Evolutionary conservation across 1,140 invertebrate species (phyloP).

Genomic region (Chironomus striatipennis): DNA sequence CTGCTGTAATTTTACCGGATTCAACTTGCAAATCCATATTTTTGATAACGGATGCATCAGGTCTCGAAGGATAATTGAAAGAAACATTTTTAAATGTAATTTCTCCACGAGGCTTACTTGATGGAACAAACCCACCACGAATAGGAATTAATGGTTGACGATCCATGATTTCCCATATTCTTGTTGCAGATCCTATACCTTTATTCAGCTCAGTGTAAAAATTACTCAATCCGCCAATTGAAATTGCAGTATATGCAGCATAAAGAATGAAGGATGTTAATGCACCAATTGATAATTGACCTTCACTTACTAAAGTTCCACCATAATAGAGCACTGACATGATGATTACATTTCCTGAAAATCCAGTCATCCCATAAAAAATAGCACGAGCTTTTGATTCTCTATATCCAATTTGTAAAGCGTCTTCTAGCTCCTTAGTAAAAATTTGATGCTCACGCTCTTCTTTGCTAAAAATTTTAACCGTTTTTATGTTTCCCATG

Average conservation of each 20-base stretch:
- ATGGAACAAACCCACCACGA: slow-evolving; percentile 44
- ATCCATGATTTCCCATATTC: slow-evolving; percentile 86
- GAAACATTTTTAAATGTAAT: slow-evolving; percentile 63
- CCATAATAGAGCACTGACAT: slow-evolving; percentile 91
- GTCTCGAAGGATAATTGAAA: slow-evolving; percentile 67
- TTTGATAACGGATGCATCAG: slow-evolving; percentile 52
- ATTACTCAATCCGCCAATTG: slow-evolving; percentile 73
- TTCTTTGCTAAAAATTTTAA: slow-evolving; percentile 87
- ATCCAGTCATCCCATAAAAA: slow-evolving; percentile 91
- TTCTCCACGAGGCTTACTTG: slow-evolving; percentile 34
- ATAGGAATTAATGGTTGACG: slow-evolving; percentile 64
- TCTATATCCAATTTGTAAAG: slow-evolving; percentile 73
- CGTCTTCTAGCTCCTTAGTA: slow-evolving; percentile 55
- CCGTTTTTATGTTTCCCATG: slow-evolving; percentile 88
- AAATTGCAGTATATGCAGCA: slow-evolving; percentile 85
- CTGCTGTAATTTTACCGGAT: slow-evolving; percentile 61
- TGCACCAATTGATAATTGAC: slow-evolving; percentile 77
- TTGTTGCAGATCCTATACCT: slow-evolving; percentile 79
- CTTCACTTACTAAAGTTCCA: slow-evolving; percentile 74
- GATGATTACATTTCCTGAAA: slow-evolving; percentile 87
- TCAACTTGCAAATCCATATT: slow-evolving; percentile 60
- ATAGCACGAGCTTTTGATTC: slow-evolving; percentile 78
- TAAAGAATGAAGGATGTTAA: slow-evolving; percentile 88
- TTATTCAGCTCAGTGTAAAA: slow-evolving; percentile 93
- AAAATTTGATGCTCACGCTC: slow-evolving; percentile 65